A percentile compares a stretch with the other conserved stretches of the same genome.
Conservation (phyloP, 2,113 vertebrate genomes). For the Acrocephalus kingi region DNA sequence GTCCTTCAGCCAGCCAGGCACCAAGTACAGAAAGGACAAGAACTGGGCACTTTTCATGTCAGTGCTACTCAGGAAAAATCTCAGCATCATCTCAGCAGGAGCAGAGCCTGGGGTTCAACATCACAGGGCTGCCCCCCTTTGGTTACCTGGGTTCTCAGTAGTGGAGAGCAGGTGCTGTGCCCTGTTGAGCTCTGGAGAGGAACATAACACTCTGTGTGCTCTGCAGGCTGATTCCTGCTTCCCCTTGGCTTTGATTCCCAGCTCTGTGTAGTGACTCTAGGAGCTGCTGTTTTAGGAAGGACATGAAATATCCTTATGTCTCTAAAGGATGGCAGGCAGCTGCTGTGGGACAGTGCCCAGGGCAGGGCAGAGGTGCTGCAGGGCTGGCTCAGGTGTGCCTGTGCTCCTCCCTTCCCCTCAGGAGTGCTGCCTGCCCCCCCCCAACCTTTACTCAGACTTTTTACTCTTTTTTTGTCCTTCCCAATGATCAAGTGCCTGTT, state of each 20-base stretch:
- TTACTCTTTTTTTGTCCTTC: neutral
- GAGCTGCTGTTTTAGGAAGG: neutral
- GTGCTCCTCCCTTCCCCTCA: neutral
- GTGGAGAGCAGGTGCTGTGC: neutral
- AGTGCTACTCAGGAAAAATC: neutral
- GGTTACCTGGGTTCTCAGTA: neutral
- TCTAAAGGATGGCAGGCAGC: neutral
- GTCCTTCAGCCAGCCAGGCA: neutral
- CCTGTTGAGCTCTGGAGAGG: neutral
- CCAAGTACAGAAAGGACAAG: neutral
- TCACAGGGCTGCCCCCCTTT: neutral
- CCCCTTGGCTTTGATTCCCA: neutral
- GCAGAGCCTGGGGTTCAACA: neutral
- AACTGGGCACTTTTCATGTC: neutral
- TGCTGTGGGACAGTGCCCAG: neutral
- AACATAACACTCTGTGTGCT: neutral
- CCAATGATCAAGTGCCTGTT: neutral
- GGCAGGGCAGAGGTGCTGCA: neutral
- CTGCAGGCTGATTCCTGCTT: neutral
- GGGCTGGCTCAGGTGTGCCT: neutral
- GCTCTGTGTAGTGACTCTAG: neutral
- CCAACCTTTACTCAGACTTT: neutral
- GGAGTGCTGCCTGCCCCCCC: neutral
- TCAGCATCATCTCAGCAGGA: neutral
- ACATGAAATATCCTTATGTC: rapidly evolving